Evolutionary conservation across 2,888 invertebrate genomes (phyloP).

Genomic region (Trissonchulus latispiculum): DNA sequence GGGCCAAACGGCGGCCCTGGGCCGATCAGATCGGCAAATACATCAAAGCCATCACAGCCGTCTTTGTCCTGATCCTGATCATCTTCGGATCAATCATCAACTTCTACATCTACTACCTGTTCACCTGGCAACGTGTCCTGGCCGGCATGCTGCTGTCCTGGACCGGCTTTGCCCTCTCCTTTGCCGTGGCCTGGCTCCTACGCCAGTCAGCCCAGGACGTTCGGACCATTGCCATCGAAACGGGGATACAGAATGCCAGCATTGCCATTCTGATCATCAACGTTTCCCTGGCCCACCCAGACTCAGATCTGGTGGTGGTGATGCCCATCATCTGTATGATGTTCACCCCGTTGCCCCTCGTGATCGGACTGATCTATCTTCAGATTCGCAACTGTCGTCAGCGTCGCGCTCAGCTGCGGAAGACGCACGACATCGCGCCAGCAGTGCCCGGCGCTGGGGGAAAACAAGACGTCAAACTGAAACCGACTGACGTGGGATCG

Average conservation of each 20-base stretch:
- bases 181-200: conserved; percentile 29
- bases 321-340: neutral
- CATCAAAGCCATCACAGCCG: conserved; percentile 69
- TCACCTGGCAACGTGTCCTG: conserved; percentile 52
- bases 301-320: neutral
- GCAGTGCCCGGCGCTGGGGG: too few relatives aligned
- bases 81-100: conserved; percentile 79
- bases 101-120: conserved; percentile 72
- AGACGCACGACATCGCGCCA: too few relatives aligned
- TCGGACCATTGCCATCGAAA: conserved; percentile 34
- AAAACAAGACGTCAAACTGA: too few relatives aligned
- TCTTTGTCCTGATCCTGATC: conserved; percentile 69
- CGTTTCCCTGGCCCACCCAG: neutral
- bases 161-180: conserved; percentile 45
- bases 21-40: conserved; percentile 63
- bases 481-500: too few relatives aligned
- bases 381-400: too few relatives aligned
- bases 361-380: neutral
- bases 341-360: conserved; percentile 6
- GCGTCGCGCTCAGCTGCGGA: too few relatives aligned
- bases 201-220: conserved; percentile 4
- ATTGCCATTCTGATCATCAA: conserved; percentile 43
- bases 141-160: conserved; percentile 43
- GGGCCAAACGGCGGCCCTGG: conserved; percentile 54
- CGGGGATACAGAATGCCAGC: conserved; percentile 38